Base-by-base conservation (phyloP, 2,797 vertebrate species). In the Mus minutoides region DNA sequence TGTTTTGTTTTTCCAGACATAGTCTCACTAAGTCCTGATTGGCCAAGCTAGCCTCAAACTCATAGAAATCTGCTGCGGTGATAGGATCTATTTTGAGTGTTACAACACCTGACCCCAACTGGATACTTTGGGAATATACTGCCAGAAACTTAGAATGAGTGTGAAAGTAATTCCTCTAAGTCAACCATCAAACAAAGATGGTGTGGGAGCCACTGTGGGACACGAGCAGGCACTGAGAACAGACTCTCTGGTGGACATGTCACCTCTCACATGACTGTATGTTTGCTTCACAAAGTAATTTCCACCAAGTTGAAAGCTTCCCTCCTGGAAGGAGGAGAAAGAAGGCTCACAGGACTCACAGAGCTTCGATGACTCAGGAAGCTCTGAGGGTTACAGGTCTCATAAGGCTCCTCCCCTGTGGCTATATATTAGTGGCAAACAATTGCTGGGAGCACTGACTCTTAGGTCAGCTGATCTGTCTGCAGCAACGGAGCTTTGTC, bases 141-240 rank as follows among this genome's bases (percentile, higher is more conserved):
- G 83, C 76, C 85, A 80, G 40, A 26, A 94, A 26, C 73, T 92
- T 89, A 84, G 2, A 69, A 16, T 84, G 85, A 69, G 37, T 96
- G 71, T 84, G 79, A 92, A 92, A 71, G 73, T 90, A 85, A 95
- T 80, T 80, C 40, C 29, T 67, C 16, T 16, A 92, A 73, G 52
- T 43, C 19, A 22, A 13, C 77, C 46, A 71, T 64, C 95, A 58
- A 92, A 76, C 60, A 83, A 83, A 46, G 43, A 73, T 49, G 3
- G 80, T 52, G 58, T 69, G 17, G 79, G 71, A 91, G 49, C 26
- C 17, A 69, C 12, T 75, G 26, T 75, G 49, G n/a, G 49, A 13
- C 54, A 19, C 29, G 26, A 56, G n/a, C 69, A 73, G 22, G 56
- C 29, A 17, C 73, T 76, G 40, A 60, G 21, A 77, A 9, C 29